Conservation (phyloP, 2,888 invertebrate genomes). For the Branchipolynoe longqiensis region DNA sequence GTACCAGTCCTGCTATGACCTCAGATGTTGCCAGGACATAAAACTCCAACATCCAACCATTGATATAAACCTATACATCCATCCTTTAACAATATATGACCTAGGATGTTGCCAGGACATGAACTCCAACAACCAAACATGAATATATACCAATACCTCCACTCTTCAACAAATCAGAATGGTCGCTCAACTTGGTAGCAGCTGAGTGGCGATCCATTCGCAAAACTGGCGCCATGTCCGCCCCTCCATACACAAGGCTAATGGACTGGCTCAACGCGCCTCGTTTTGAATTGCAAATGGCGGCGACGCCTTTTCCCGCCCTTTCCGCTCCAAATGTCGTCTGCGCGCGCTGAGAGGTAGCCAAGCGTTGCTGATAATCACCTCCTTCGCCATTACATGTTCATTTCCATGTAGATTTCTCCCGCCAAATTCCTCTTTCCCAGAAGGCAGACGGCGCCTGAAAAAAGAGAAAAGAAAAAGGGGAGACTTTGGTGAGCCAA, state of each 20-base stretch:
- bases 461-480: no score
- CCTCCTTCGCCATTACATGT: constrained; percentile 33
- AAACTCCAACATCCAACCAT: no score
- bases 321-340: constrained; percentile 45
- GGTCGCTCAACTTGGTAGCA: no score
- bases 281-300: constrained; percentile 42
- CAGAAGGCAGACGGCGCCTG: constrained; percentile 25
- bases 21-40: no score
- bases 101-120: no score
- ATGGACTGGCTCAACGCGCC: constrained; percentile 46
- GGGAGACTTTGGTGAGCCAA: no score
- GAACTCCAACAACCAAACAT: background rate
- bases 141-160: background rate
- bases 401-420: constrained; percentile 43
- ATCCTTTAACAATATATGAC: no score
- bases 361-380: constrained; percentile 33
- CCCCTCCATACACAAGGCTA: background rate
- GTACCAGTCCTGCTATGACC: no score
- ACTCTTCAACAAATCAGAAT: no score
- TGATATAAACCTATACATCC: no score
- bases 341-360: background rate
- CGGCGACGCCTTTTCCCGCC: constrained; percentile 1
- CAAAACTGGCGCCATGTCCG: no score
- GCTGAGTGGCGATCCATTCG: no score
- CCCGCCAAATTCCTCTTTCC: constrained; percentile 2